These are phyloP conservation scores for Sesia bembeciformis DNA, from an alignment of 2,888 invertebrate species.

Conservation along the genomic window DNA sequence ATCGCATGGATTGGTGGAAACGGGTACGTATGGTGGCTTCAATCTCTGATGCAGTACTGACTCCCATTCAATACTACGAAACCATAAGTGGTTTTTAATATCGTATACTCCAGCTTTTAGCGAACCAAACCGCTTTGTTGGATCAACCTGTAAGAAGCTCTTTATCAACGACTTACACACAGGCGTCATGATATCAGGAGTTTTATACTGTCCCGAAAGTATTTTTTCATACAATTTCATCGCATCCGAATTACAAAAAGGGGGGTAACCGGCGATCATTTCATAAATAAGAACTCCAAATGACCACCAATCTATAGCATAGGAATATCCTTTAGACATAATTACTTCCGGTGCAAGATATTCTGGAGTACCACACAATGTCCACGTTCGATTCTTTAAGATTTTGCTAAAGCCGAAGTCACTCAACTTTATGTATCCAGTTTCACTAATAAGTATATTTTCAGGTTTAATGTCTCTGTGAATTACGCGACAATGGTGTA, in stretches of 20 bases:
- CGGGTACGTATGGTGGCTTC: constrained; percentile 75
- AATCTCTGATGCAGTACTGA: constrained; percentile 84
- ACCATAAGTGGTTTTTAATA: constrained; percentile 94
- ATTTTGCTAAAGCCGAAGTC: constrained; percentile 96
- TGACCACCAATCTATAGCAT: constrained; percentile 97
- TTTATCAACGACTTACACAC: constrained; percentile 86
- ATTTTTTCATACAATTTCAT: constrained; percentile 96
- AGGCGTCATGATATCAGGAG: constrained; percentile 84
- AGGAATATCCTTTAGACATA: constrained; percentile 90
- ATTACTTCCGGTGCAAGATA: constrained; percentile 96
- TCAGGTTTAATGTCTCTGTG: constrained; percentile 95
- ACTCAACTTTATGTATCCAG: constrained; percentile 86
- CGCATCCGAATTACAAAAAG: constrained; percentile 90
- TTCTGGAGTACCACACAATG: constrained; percentile 96
- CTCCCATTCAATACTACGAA: constrained; percentile 86
- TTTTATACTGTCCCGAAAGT: constrained; percentile 87
- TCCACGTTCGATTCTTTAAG: constrained; percentile 85
- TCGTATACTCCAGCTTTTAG: constrained; percentile 90
- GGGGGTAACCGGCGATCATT: constrained; percentile 91
- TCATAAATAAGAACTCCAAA: constrained; percentile 90
- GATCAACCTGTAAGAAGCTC: constrained; percentile 79
- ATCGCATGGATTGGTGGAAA: constrained; percentile 71
- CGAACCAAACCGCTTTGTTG: constrained; percentile 83
- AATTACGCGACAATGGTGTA: constrained; percentile 87
- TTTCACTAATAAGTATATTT: constrained; percentile 83